Evolutionary conservation across 2,888 invertebrate genomes (phyloP).

Genomic region (Drosophila nr. perissopoda): DNA sequence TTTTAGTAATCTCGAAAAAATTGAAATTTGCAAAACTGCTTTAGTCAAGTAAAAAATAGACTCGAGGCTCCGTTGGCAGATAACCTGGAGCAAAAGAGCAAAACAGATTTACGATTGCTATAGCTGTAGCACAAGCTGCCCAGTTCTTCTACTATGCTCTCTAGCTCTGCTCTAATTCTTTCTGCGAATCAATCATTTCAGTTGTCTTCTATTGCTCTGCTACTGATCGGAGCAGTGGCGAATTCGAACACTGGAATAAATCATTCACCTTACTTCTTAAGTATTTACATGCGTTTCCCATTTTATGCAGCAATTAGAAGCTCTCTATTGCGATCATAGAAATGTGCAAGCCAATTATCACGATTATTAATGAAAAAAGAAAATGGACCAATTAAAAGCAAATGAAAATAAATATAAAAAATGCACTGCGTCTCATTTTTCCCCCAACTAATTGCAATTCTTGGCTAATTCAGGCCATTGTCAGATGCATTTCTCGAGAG

Average conservation of each 20-base stretch:
- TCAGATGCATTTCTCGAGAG: constrained; percentile 47
- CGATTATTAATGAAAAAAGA: constrained; percentile 58
- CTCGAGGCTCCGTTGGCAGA: no score
- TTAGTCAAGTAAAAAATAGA: no score
- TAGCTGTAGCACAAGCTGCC: background rate
- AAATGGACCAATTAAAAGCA: constrained; percentile 52
- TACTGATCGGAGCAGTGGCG: background rate
- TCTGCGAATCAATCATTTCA: background rate
- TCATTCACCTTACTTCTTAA: background rate
- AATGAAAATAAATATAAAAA: constrained; percentile 49
- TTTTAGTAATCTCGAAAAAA: background rate
- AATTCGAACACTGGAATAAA: background rate
- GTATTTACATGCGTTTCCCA: no score
- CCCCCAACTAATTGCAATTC: constrained; percentile 63
- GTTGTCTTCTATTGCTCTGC: background rate
- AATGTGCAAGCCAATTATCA: constrained; percentile 62
- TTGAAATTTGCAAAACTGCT: background rate
- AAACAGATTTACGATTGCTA: background rate
- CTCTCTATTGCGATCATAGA: constrained; percentile 46
- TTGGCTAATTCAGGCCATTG: constrained; percentile 64
- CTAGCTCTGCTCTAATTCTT: background rate
- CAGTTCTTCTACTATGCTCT: background rate
- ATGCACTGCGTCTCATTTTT: constrained; percentile 33
- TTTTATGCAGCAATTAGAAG: constrained; percentile 33
- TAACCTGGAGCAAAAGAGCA: no score